Conservation (phyloP, 2,113 vertebrate genomes). For the Ovibos moschatus region DNA sequence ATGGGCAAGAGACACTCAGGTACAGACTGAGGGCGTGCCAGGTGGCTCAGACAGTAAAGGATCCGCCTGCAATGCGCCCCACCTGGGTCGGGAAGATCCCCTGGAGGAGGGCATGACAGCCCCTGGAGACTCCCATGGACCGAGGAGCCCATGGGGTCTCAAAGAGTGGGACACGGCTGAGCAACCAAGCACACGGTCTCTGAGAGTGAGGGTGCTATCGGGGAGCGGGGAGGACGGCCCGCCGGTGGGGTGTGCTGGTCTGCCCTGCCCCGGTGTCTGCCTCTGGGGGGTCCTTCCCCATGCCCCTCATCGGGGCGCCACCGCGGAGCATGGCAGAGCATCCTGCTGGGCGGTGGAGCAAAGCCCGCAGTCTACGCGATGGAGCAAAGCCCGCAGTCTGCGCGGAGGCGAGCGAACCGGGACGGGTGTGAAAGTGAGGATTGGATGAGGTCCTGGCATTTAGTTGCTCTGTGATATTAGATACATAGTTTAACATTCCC, state of each 20-base stretch:
- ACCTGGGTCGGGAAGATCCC: fast-evolving
- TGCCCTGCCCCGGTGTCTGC: neutral
- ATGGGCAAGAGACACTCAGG: neutral
- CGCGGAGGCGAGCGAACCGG: neutral
- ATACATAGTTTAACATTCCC: neutral
- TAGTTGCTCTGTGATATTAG: neutral
- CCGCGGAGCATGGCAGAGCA: neutral
- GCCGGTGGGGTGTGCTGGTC: neutral
- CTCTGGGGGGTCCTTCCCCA: neutral
- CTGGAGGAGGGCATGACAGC: neutral
- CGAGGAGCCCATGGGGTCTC: neutral
- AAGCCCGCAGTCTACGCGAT: neutral
- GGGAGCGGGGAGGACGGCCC: too few species aligned
- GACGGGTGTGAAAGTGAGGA: neutral
- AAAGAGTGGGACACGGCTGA: neutral
- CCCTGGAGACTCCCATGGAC: neutral
- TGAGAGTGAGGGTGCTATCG: neutral
- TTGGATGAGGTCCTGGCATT: neutral
- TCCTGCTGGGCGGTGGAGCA: neutral
- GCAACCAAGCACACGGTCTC: neutral
- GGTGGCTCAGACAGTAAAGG: neutral
- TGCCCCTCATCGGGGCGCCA: fast-evolving
- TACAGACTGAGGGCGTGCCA: neutral
- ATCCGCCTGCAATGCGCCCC: fast-evolving
- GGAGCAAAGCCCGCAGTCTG: neutral